These are phyloP conservation scores for Zygogramma bicolorata DNA, from an alignment of 2,888 invertebrate species.

Conservation along the genomic window DNA sequence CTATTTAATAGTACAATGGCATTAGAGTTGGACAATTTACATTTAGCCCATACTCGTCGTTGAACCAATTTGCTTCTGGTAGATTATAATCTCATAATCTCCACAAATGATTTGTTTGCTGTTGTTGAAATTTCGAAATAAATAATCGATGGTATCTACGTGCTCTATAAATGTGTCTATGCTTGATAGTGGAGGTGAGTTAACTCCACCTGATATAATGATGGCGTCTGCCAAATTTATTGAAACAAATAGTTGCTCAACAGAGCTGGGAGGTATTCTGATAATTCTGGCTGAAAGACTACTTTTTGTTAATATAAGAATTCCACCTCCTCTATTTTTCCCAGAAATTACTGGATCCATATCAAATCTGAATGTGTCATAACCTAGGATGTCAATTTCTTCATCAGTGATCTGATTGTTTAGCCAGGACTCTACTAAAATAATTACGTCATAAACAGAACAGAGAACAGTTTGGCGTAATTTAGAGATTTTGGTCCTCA, in stretches of 20 bases:
- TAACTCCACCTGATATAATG: neutral
- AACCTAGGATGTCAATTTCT: neutral
- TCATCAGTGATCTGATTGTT: neutral
- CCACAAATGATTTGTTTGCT: neutral
- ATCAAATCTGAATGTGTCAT: neutral
- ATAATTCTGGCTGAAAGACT: neutral
- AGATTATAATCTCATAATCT: neutral
- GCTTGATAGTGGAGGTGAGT: neutral
- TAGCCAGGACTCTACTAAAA: neutral
- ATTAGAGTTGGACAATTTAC: neutral
- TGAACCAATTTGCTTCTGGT: neutral
- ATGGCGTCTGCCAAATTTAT: neutral
- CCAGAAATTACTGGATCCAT: neutral
- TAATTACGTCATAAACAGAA: neutral
- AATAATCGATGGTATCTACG: neutral
- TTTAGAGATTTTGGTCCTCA: neutral
- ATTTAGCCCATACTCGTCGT: neutral
- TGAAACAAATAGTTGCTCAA: neutral
- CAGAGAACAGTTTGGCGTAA: neutral
- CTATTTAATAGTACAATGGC: neutral
- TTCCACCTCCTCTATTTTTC: neutral
- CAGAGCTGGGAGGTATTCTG: neutral
- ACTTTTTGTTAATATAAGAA: constrained; percentile 4
- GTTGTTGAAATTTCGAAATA: neutral
- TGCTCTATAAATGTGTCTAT: neutral